Evolutionary conservation across 2,888 invertebrate species (phyloP).

Genomic region (Drosophila nr. medialis): DNA sequence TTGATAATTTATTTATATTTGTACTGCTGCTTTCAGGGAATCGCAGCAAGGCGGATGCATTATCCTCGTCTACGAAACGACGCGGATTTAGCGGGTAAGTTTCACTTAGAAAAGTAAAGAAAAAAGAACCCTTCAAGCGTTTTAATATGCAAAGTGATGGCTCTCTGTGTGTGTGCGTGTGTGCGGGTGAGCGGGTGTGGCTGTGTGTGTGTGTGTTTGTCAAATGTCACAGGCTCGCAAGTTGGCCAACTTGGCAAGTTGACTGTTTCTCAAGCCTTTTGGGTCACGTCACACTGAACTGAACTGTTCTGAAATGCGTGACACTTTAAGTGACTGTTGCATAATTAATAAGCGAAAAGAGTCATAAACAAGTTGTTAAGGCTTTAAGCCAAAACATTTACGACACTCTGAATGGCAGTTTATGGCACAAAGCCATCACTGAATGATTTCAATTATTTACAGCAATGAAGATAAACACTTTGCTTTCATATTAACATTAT

Average conservation of each 20-base stretch:
- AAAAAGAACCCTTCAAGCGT: background rate
- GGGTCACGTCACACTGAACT: constrained; percentile 22
- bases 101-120: background rate
- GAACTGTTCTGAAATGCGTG: constrained; percentile 6
- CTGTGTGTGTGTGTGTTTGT: background rate
- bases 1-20: background rate
- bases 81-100: constrained; percentile 94
- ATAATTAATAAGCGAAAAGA: constrained; percentile 24
- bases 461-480: constrained; percentile 1
- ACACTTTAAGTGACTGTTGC: constrained; percentile 36
- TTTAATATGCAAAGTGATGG: constrained; percentile 36
- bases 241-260: constrained; percentile 3
- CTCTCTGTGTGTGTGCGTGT: background rate
- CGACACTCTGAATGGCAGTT: constrained; percentile 3
- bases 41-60: constrained; percentile 83
- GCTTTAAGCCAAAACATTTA: constrained; percentile 19
- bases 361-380: constrained; percentile 23
- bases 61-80: constrained; percentile 93
- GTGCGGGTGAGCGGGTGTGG: background rate
- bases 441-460: constrained; percentile 6
- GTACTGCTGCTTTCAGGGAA: constrained; percentile 82
- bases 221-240: background rate
- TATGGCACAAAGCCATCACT: background rate
- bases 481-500: background rate
- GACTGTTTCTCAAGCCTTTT: constrained; percentile 8